Evolutionary conservation across 2,888 invertebrate genomes (phyloP), one percentile per base, ranked within the genome.

Genomic region (Tetragonula carbonaria): DNA sequence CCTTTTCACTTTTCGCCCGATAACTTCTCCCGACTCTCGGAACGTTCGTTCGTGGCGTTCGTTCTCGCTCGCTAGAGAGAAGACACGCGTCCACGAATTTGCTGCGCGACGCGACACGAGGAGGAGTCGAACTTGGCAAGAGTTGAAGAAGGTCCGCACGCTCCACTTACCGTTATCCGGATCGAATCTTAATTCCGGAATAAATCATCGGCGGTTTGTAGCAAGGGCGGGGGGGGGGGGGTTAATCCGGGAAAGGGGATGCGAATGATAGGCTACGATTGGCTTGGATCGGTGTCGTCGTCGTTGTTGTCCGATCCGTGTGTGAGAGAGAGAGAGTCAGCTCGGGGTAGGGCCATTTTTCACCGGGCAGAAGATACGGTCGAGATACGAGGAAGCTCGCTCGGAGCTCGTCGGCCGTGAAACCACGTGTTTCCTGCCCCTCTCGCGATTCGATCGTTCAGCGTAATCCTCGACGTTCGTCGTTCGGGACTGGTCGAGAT

Each of bases 141-240:
- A 18, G 23, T 62, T 18, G 62, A 28, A 28, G 16, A 62, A 28
- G 62, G 62, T 21, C 63, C 33, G 18, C 74, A n/a, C 53, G 71
- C 53, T 89, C 71, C 74, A 83, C 87, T 86, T 88, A 80, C 84
- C 82, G 87, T 80, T 90, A 89, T 90, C 86, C 28, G 23, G 75
- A 57, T 65, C 81, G 77, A 78, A 87, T 90, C 88, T 89, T 87
- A 87, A 88, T 82, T 80, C 85, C 70, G 70, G 76, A 72, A 87
- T 87, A 87, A 87, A 87, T 87, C 85, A 85, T 85, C 80, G 68
- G 38, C 28, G 78, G 45, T 53, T 68, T 23, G 51, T 51, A 68
- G 21, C 4, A 5, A 21, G 73, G 13, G n/a, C 11, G 33, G 23
- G 74, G 8, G 23, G 33, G 23, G 74, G 8, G 23, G 33, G 71